A percentile compares a stretch with the other conserved stretches of the same genome.
Conservation (phyloP, 2,797 vertebrate species). For the Labroides dimidiatus region DNA sequence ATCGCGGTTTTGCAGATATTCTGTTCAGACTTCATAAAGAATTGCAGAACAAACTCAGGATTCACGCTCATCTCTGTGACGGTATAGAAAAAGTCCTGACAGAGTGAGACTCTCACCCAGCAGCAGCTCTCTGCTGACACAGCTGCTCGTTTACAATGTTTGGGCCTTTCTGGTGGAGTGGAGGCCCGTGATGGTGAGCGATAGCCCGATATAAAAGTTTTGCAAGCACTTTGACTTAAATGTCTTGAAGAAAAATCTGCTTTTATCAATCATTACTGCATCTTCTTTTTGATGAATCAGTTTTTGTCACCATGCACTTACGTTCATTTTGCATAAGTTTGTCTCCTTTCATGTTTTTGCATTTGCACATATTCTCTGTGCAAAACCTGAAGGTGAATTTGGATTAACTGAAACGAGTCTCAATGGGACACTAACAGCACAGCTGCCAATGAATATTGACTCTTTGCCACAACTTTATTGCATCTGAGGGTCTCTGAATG, state of each 20-base stretch:
- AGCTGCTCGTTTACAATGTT: background rate
- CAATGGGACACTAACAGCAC: background rate
- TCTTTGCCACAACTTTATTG: background rate
- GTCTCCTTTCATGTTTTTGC: too few relatives aligned
- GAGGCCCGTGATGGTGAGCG: background rate
- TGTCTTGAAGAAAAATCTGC: background rate
- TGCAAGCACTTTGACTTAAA: background rate
- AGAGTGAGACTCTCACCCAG: conserved; percentile 2
- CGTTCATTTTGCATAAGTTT: too few relatives aligned
- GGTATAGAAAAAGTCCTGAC: background rate
- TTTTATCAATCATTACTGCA: background rate
- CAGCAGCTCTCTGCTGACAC: background rate
- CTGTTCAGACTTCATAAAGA: too few relatives aligned
- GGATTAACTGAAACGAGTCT: background rate
- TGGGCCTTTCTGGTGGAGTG: background rate
- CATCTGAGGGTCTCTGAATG: background rate
- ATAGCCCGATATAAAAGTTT: background rate
- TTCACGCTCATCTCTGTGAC: background rate
- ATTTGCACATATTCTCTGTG: too few relatives aligned
- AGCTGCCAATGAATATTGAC: background rate
- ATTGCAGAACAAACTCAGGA: background rate
- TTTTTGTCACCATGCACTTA: background rate
- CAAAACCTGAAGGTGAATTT: background rate
- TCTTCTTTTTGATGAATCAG: background rate
- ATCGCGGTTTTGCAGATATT: too few relatives aligned